Evolutionary conservation across 2,888 invertebrate species (phyloP).

Genomic region (Macrosiphum euphorbiae): DNA sequence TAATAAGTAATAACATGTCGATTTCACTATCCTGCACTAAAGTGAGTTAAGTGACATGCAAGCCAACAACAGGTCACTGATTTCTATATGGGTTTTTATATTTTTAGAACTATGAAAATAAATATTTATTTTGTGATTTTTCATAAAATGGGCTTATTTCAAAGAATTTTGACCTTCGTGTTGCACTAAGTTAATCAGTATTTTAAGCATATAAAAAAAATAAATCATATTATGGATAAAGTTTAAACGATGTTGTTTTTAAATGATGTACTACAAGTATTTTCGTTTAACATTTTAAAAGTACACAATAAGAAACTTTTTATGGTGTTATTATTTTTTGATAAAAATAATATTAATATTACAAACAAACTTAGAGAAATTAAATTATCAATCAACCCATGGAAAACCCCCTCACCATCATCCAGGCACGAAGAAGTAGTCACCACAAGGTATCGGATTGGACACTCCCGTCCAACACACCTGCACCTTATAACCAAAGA

Average conservation of each 20-base stretch:
- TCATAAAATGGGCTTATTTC: not conserved
- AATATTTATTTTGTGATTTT: not conserved
- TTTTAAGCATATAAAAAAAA: not conserved
- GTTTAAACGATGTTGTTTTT: not conserved
- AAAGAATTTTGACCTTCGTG: not conserved
- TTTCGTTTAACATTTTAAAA: not conserved
- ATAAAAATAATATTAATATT: conserved; percentile 12
- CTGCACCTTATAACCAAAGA: too few species aligned
- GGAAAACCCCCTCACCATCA: too few species aligned
- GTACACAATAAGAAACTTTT: not conserved
- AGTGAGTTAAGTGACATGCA: too few species aligned
- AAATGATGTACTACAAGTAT: not conserved
- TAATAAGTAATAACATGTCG: too few species aligned
- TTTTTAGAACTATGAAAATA: not conserved
- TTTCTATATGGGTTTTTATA: not conserved
- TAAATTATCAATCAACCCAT: too few species aligned
- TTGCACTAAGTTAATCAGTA: not conserved
- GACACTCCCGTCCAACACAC: too few species aligned
- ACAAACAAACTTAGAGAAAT: too few species aligned
- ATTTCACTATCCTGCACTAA: too few species aligned
- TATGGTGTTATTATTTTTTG: not conserved
- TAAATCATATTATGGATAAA: not conserved
- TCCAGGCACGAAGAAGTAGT: too few species aligned
- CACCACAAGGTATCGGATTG: too few species aligned
- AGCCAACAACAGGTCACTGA: not conserved